A percentile compares a stretch with the other conserved stretches of the same genome.
These are phyloP conservation scores for Psammodynastes pulverulentus DNA, from an alignment of 2,113 vertebrate genomes.

Conservation along the genomic window DNA sequence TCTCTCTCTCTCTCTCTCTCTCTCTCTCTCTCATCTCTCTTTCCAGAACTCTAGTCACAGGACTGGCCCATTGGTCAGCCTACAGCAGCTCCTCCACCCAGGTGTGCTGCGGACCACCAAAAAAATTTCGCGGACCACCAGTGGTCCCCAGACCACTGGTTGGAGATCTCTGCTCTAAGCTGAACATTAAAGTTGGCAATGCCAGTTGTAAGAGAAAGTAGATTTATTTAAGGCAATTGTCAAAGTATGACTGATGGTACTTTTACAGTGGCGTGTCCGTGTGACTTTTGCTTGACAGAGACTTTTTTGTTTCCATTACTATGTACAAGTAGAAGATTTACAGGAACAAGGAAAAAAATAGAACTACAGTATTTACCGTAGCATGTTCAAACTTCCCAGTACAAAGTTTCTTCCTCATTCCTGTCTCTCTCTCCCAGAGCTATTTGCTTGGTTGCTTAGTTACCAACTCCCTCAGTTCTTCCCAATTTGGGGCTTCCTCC, in stretches of 20 bases:
- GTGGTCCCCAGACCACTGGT: too few species aligned
- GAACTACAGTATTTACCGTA: neutral
- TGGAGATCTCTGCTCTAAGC: too few species aligned
- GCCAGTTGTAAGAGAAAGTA: neutral
- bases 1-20: too few species aligned
- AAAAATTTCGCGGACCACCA: too few species aligned
- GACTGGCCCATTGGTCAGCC: too few species aligned
- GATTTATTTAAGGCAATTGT: neutral
- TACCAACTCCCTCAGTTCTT: neutral
- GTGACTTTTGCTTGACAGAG: neutral
- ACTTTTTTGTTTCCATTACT: neutral
- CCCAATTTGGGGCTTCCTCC: neutral
- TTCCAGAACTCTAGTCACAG: too few species aligned
- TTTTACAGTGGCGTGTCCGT: neutral
- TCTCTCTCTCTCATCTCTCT: too few species aligned
- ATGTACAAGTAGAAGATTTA: neutral
- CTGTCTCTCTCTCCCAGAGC: neutral
- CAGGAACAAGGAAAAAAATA: neutral
- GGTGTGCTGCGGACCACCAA: too few species aligned
- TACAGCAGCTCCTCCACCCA: too few species aligned
- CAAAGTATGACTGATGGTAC: neutral
- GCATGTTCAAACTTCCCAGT: neutral
- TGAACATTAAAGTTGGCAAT: neutral
- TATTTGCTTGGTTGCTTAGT: neutral
- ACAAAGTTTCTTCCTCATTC: neutral